Evolutionary conservation across 1,140 invertebrate genomes (phyloP), one percentile per base, ranked within the genome.

Genomic region (Atta texana): DNA sequence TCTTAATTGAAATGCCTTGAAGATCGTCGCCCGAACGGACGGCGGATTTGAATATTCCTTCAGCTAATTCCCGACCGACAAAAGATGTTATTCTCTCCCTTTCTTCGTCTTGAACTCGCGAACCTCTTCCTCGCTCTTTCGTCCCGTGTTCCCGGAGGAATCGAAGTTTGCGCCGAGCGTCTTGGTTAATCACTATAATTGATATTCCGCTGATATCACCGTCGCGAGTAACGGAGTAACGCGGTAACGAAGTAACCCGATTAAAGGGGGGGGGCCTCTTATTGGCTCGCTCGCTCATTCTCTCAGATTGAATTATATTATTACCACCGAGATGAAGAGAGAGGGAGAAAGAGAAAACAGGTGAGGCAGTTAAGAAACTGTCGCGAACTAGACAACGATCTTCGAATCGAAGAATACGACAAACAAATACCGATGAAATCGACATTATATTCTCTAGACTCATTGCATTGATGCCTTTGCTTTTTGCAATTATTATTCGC

Each of bases 161-260:
- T 90, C 87, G 89, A 94, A 95, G 93, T 94, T 94, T 93, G 57
- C 77, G 85, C 44, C 89, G 86, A 86, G 92, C 93, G 94, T 95
- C 95, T 94, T 92, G 90, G 94, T 95, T 95, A 95, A 95, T 95
- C 94, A 95, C 94, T 94, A 95, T 95, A 95, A 95, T 95, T 95
- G 95, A 95, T 95, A 95, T 95, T 95, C 95, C 93, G 92, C 90
- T 94, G 95, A 95, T 95, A 95, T 95, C 95, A 95, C 94, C 93
- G 92, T 91, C 87, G 90, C 89, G 90, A 90, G 93, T 94, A 94
- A 94, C 92, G 92, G 92, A 93, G 91, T 92, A 94, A 93, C 89
- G 88, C 87, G 90, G 91, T 95, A 95, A 95, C 92, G 94, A 95
- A 94, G 93, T 95, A 95, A 95, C 91, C 72, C 91, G 92, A 95